Percentiles rank a stretch among this genome's conserved stretches.
These are phyloP conservation scores for Taurulus bubalis DNA, from an alignment of 2,113 vertebrate genomes.

Conservation along the genomic window DNA sequence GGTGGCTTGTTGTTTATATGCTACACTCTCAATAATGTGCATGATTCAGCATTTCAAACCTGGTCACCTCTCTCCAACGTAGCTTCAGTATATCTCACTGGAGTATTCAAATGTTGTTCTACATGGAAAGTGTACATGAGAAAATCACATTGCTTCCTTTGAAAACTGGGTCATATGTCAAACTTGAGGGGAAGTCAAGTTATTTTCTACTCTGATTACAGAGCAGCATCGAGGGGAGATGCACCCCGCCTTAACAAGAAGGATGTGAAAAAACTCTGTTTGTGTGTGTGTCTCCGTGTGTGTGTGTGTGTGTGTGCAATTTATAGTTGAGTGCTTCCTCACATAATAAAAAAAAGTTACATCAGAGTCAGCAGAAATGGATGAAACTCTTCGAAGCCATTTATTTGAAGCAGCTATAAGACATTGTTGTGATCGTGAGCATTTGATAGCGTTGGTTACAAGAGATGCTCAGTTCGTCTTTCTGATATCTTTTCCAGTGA, in stretches of 20 bases:
- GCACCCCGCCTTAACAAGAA: constrained; percentile 33
- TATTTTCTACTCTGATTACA: constrained; percentile 72
- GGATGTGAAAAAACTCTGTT: constrained; percentile 58
- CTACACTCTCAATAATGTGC: neutral
- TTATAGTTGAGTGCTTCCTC: constrained; percentile 34
- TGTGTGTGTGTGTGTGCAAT: constrained; percentile 20
- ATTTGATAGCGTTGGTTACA: constrained; percentile 43
- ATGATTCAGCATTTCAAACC: constrained; percentile 27
- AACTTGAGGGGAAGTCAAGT: constrained; percentile 38
- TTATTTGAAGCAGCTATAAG: constrained; percentile 44
- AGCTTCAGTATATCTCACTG: neutral
- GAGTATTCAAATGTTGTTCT: neutral
- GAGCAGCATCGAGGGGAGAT: constrained; percentile 45
- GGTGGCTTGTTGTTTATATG: neutral
- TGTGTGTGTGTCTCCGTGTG: constrained; percentile 6
- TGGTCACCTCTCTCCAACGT: neutral
- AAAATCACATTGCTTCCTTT: constrained; percentile 47
- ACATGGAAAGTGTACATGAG: constrained; percentile 30
- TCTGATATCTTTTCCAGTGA: constrained; percentile 44
- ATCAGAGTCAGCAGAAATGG: constrained; percentile 45
- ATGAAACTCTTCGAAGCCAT: constrained; percentile 39
- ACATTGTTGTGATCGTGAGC: constrained; percentile 38
- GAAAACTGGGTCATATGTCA: constrained; percentile 49
- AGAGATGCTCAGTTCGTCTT: constrained; percentile 41
- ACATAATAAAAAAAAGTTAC: constrained; percentile 33